Base-by-base conservation (phyloP, 2,888 invertebrate genomes). In the Stegophylla sp. region DNA sequence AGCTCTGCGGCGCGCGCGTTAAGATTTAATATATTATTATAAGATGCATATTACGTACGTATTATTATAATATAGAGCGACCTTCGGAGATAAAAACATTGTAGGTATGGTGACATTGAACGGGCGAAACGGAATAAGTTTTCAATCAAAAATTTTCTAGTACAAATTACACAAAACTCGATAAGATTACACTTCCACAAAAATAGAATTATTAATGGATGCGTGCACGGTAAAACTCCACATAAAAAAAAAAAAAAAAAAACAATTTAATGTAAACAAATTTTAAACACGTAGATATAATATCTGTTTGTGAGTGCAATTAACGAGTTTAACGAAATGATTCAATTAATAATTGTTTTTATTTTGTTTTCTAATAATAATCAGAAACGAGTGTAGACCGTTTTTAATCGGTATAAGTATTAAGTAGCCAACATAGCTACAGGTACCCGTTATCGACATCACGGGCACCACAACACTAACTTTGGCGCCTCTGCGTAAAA, bases 71-170 rank as follows among this genome's bases (percentile, higher is more conserved):
- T 43, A 45, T 12, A n/a, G 17, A 64, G 10, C 28, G 69, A 28
- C 69, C 69, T 69, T 69, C 69, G 51, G 48, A 51, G 69, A 69
- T 69, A 69, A 67, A 48, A 45, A 67, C 28, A n/a, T 17, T 66
- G 13, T 43, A 13, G 0, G 2, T 56, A 56, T 4, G 43, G 20
- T 64, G 64, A 64, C 43, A 64, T 64, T 64, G 64, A 43, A 20
- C 41, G 43, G 12, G 41, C 34, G 41, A 34, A 56, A n/a, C 64
- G 20, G 64, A 64, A 41, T 41, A 20, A 64, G 10, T 34, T 41
- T 63, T 63, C 34, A 63, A 64, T 64, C 43, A 20, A 43, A 34
- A 64, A 43, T 64, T 17, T 23, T 3, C 41, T 41, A 34, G 34
- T 20, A 15, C 45, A 26, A 23, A 26, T 23, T 45, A 69, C n/a